Evolutionary conservation across 1,140 invertebrate species (phyloP).

Genomic region (Dreissena rostriformis): DNA sequence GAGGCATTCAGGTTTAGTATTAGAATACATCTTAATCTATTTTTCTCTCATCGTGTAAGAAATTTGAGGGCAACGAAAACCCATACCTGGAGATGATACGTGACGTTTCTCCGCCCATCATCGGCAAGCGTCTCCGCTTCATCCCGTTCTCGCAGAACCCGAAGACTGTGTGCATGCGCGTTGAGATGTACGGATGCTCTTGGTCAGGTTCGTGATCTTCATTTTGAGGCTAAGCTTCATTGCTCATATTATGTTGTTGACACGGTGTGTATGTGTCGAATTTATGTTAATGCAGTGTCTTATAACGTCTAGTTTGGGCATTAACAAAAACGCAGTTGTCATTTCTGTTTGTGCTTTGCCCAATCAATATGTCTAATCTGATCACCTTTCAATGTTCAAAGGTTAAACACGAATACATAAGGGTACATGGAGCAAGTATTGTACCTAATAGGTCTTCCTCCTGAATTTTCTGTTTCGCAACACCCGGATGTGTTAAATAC

Average conservation of each 20-base stretch:
- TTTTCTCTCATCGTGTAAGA: constrained; percentile 58
- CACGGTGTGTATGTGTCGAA: background rate
- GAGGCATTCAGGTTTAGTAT: too few species aligned
- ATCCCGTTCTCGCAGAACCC: constrained; percentile 74
- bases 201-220: constrained; percentile 72
- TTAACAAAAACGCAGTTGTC: too few species aligned
- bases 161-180: constrained; percentile 77
- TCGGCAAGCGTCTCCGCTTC: constrained; percentile 77
- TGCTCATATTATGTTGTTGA: background rate
- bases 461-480: too few species aligned
- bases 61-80: constrained; percentile 77
- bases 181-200: constrained; percentile 78
- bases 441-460: too few species aligned
- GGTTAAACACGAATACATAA: too few species aligned
- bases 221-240: background rate
- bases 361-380: too few species aligned
- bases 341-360: too few species aligned
- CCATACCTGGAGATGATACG: constrained; percentile 75
- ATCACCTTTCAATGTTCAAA: too few species aligned
- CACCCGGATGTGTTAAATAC: too few species aligned
- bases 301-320: too few species aligned
- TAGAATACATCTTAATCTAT: background rate
- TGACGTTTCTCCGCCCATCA: constrained; percentile 78
- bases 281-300: too few species aligned
- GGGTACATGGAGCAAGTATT: too few species aligned